Evolutionary conservation across 2,888 invertebrate genomes (phyloP).

Genomic region (Orchestes rusci): DNA sequence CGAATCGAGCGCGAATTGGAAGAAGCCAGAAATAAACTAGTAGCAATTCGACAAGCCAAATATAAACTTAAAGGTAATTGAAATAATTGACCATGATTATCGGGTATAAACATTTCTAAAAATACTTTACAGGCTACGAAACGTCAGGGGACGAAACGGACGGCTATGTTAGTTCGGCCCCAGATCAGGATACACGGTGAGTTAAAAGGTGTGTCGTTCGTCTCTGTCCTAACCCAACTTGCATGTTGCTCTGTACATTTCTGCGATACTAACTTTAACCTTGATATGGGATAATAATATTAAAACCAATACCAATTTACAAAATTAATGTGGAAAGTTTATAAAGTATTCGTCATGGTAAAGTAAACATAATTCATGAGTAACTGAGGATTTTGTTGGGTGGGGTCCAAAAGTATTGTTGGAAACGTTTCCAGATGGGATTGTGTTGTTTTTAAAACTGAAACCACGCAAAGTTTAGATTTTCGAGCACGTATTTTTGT

Average conservation of each 20-base stretch:
- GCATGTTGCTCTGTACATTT: conserved; percentile 1
- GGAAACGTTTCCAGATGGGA: no score
- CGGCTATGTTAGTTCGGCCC: conserved; percentile 43
- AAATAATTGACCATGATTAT: neutral
- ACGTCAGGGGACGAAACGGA: conserved; percentile 65
- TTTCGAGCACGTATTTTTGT: no score
- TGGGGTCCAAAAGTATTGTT: no score
- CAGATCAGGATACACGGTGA: conserved; percentile 43
- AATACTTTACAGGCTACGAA: conserved; percentile 45
- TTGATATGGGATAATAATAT: no score
- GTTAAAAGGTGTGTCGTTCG: conserved; percentile 31
- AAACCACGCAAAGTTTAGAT: no score
- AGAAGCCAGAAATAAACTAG: conserved; percentile 83
- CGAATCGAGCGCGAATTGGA: conserved; percentile 91
- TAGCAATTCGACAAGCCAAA: conserved; percentile 87
- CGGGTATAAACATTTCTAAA: no score
- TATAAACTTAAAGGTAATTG: conserved; percentile 59
- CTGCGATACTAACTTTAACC: conserved; percentile 1
- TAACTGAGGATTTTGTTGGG: no score
- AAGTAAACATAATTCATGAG: no score
- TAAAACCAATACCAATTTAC: no score
- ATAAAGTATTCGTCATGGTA: no score
- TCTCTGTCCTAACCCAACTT: conserved; percentile 9
- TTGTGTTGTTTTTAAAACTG: no score
- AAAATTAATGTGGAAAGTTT: no score